Evolutionary conservation across 1,140 invertebrate genomes (phyloP).

Genomic region (Phenacoccus solenopsis): DNA sequence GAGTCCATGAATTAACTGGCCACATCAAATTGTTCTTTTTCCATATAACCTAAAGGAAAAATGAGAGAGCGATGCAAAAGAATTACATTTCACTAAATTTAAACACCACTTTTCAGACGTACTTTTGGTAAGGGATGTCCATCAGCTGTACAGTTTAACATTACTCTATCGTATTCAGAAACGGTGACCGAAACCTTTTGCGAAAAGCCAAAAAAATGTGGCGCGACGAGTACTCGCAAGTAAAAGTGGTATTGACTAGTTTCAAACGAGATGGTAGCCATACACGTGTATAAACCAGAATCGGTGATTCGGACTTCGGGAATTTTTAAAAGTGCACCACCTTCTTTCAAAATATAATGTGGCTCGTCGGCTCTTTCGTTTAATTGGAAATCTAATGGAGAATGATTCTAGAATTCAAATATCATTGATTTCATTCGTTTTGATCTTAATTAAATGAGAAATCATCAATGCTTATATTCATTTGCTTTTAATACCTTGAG

Average conservation of each 20-base stretch:
- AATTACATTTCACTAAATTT: neutral
- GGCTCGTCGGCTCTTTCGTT: constrained; percentile 10
- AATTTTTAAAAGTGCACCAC: neutral
- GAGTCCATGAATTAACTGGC: neutral
- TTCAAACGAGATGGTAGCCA: constrained; percentile 22
- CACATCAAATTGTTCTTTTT: neutral
- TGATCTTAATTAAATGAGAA: constrained; percentile 24
- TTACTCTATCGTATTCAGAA: neutral
- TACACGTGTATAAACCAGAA: constrained; percentile 25
- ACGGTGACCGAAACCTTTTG: neutral
- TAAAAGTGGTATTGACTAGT: neutral
- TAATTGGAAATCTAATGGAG: neutral
- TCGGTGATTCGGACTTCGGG: constrained; percentile 15
- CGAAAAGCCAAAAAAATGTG: neutral
- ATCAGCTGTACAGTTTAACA: neutral
- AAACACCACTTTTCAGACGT: neutral
- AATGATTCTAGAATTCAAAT: neutral
- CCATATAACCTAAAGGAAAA: neutral
- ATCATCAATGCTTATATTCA: too few species aligned
- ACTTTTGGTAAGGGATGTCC: neutral
- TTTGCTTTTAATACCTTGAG: neutral
- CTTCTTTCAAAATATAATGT: neutral
- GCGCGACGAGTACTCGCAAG: neutral
- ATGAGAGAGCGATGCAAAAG: neutral
- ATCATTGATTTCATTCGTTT: too few species aligned